Conservation (phyloP, 2,888 invertebrate genomes). For the Philopedon plagiatum region DNA sequence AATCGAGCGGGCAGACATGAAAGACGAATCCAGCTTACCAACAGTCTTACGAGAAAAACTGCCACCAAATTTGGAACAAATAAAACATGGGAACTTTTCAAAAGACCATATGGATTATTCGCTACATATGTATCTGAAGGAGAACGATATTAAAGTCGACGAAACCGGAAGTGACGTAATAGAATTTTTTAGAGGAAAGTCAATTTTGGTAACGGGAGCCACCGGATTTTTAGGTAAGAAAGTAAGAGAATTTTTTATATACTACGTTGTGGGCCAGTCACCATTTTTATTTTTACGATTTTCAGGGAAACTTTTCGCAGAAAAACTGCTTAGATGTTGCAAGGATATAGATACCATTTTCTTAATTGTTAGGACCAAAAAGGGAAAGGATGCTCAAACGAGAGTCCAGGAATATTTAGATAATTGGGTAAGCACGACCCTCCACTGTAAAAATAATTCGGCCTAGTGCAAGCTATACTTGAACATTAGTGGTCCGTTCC, state of each 20-base stretch:
- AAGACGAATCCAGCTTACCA: constrained; percentile 21
- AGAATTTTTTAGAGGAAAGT: constrained; percentile 36
- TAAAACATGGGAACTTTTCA: constrained; percentile 26
- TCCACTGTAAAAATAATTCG: too few species aligned
- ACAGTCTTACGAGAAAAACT: constrained; percentile 23
- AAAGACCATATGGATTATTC: constrained; percentile 26
- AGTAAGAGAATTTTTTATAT: too few species aligned
- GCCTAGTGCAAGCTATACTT: too few species aligned
- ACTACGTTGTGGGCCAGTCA: too few species aligned
- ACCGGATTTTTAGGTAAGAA: constrained; percentile 47
- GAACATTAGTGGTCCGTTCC: too few species aligned
- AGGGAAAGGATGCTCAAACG: constrained; percentile 54
- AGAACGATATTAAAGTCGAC: constrained; percentile 34
- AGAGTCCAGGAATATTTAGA: constrained; percentile 72
- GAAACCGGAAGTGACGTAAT: constrained; percentile 44
- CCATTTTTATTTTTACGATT: too few species aligned
- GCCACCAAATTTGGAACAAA: constrained; percentile 40
- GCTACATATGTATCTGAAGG: constrained; percentile 35
- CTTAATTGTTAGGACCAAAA: constrained; percentile 59
- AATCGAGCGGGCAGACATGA: neutral
- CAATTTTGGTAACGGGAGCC: constrained; percentile 40
- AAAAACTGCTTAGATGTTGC: constrained; percentile 59
- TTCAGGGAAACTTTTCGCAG: constrained; percentile 62
- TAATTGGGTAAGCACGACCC: constrained; percentile 72
- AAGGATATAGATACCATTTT: constrained; percentile 62